These are phyloP conservation scores for Phorcus lineatus DNA, from an alignment of 2,888 invertebrate species.

Conservation along the genomic window DNA sequence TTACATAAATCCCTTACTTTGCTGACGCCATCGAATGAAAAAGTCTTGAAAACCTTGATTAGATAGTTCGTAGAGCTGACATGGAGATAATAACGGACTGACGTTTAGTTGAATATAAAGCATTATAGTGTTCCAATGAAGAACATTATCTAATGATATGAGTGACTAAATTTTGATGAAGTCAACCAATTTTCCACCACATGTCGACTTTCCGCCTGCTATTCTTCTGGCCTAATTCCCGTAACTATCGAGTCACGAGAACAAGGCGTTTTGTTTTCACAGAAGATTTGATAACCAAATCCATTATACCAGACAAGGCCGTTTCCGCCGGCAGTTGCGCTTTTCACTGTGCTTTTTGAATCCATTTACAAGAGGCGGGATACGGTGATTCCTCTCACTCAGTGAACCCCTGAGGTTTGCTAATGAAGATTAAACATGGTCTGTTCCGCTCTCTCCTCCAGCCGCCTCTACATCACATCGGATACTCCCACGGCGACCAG, in stretches of 20 bases:
- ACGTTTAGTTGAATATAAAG: too few relatives aligned
- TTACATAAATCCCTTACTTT: too few relatives aligned
- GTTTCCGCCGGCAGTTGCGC: conserved; percentile 11
- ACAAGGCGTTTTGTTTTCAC: conserved; percentile 16
- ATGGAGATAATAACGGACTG: too few relatives aligned
- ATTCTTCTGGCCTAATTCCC: neutral
- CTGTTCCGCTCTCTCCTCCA: conserved; percentile 9
- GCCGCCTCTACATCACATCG: neutral
- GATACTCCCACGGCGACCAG: conserved; percentile 3
- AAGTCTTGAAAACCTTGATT: too few relatives aligned
- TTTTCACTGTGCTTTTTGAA: conserved; percentile 6
- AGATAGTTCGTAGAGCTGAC: too few relatives aligned
- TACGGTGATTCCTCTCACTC: neutral
- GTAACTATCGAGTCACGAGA: neutral
- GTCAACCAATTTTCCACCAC: neutral
- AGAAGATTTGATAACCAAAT: conserved; percentile 20
- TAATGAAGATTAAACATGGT: conserved; percentile 22
- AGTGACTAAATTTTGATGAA: too few relatives aligned
- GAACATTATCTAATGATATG: too few relatives aligned
- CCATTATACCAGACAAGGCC: conserved; percentile 16
- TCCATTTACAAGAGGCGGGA: neutral
- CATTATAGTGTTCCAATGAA: too few relatives aligned
- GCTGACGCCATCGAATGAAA: too few relatives aligned
- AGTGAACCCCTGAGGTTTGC: conserved; percentile 1
- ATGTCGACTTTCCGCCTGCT: neutral